Evolutionary conservation across 2,888 invertebrate genomes (phyloP).

Genomic region (Scelioninae gen. 1): DNA sequence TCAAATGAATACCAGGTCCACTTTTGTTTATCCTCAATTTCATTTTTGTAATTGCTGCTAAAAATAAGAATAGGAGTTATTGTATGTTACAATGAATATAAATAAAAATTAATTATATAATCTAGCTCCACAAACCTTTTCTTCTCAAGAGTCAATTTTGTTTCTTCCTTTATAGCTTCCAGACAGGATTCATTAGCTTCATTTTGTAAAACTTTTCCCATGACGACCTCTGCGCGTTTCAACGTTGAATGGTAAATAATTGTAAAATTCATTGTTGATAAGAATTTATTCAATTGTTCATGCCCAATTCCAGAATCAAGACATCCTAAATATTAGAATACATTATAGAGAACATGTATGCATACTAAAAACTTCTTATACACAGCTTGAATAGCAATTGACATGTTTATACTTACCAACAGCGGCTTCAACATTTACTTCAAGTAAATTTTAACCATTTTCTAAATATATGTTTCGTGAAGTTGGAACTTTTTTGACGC

Average conservation of each 20-base stretch:
- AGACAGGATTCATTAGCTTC: slow-evolving; percentile 47
- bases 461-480: slow-evolving; percentile 1
- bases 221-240: slow-evolving; percentile 45
- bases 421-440: too few species aligned
- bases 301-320: too few species aligned
- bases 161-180: slow-evolving; percentile 39
- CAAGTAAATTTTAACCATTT: too few species aligned
- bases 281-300: too few species aligned
- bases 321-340: slow-evolving; percentile 34
- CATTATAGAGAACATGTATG: too few species aligned
- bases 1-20: too few species aligned
- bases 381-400: neutral
- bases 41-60: too few species aligned
- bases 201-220: slow-evolving; percentile 52
- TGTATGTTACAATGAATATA: neutral
- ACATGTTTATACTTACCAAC: neutral
- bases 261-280: slow-evolving; percentile 55
- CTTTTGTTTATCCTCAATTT: too few species aligned
- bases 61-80: neutral
- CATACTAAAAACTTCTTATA: too few species aligned
- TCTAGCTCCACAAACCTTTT: neutral
- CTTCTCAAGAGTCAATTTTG: neutral
- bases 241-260: slow-evolving; percentile 48
- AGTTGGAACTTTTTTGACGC: neutral
- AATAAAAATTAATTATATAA: neutral